phyloP scores from a whole-genome alignment of 2,888 invertebrate species.

The Sinopyrophorus schimmeli region DNA sequence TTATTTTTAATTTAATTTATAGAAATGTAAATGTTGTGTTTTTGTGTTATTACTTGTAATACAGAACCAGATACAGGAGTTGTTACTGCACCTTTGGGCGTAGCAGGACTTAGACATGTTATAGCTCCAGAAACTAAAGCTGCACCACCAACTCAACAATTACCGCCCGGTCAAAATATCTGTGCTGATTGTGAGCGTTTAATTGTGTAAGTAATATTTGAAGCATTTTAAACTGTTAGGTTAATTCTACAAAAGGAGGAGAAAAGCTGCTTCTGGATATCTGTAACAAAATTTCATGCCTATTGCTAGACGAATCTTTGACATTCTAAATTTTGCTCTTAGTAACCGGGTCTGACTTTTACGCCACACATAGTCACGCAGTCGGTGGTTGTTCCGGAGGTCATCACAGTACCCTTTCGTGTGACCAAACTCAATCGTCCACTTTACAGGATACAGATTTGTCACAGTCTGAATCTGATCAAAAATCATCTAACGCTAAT shows the following conservation, averaged over 20 bases:
- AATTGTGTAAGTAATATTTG: conserved; percentile 83
- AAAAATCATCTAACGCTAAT: conserved; percentile 49
- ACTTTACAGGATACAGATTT: conserved; percentile 39
- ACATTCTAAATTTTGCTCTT: conserved; percentile 36
- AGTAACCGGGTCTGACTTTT: conserved; percentile 62
- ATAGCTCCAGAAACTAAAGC: conserved; percentile 69
- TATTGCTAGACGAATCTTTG: conserved; percentile 23
- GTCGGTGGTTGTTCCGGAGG: conserved; percentile 67
- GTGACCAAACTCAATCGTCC: conserved; percentile 44
- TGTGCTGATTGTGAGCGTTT: conserved; percentile 97
- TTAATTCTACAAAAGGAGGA: too few relatives aligned
- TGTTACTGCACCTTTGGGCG: conserved; percentile 57
- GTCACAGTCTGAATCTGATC: conserved; percentile 47
- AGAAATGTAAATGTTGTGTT: neutral
- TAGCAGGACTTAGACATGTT: conserved; percentile 71
- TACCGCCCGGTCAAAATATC: conserved; percentile 88
- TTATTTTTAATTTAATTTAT: conserved; percentile 1
- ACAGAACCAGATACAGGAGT: conserved; percentile 55
- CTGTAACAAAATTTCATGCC: too few relatives aligned
- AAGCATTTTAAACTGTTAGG: too few relatives aligned
- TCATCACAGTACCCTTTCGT: conserved; percentile 59
- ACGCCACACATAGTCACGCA: conserved; percentile 77
- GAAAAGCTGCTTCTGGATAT: too few relatives aligned
- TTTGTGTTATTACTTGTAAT: conserved; percentile 8
- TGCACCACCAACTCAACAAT: conserved; percentile 69